Evolutionary conservation across 1,140 invertebrate species (phyloP), one percentile per base, ranked within the genome.

Genomic region (Aphaenogaster rudis): DNA sequence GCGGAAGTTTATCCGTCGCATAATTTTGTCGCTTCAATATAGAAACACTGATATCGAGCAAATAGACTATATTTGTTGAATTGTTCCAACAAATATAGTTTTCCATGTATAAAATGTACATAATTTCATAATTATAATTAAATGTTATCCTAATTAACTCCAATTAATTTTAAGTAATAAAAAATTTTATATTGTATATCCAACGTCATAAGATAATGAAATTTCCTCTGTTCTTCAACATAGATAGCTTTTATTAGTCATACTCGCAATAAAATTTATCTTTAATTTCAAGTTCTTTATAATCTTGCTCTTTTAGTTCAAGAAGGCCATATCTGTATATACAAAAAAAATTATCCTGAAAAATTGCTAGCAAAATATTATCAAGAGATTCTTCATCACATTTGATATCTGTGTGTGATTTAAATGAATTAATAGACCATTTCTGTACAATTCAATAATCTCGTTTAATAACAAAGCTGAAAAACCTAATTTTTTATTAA

Each of bases 1-100:
- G 92, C 61, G 90, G 94, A 54, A 85, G 85, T 66, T 87, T 93
- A 39, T 89, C 94, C 1, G 88, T 92, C 3, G 52, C 91, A 7
- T 94, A 61, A 63, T 64, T 64, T 15, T 7, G 63, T 50, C 0
- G 6, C 21, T 17, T 57, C 3, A 5, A 45, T 13, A 69, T 28
- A 6, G 2, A 45, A 42, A 63, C 3, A 28, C n/a, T 42, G 3
- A 59, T 63, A n/a, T 71, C 8, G 3, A 48, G 9, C 8, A 64
- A 66, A 9, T 42, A 0, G 42, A 67, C 2, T 17, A 64, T 7
- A 69, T 50, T 39, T 1, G 28, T 33, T 21, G 17, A 13, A 1
- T 42, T 54, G 3, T 13, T 69, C n/a, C 17, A 72, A 45, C 9
- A 2, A 67, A 17, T 45, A 28, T 45, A 17, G 5, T 64, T 57